Evolutionary conservation across 2,113 vertebrate species (phyloP).

Genomic region (Tor tambroides): DNA sequence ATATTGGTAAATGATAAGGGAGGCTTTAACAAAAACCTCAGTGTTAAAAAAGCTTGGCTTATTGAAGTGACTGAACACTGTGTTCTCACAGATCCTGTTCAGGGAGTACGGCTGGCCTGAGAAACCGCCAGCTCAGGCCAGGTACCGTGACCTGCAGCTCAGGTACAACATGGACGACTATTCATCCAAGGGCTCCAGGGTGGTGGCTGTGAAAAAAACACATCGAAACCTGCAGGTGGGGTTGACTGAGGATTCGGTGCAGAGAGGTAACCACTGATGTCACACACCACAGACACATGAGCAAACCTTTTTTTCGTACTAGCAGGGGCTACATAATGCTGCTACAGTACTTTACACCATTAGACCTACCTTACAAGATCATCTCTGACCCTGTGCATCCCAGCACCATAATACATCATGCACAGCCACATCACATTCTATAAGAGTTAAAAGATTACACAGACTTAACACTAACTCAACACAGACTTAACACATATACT

Average conservation of each 20-base stretch:
- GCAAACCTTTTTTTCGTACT: not conserved
- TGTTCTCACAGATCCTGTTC: conserved; percentile 76
- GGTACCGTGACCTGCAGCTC: conserved; percentile 79
- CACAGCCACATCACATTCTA: not conserved
- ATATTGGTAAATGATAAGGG: conserved; percentile 74
- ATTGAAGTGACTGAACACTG: not conserved
- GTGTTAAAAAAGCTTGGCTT: not conserved
- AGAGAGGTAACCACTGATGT: conserved; percentile 65
- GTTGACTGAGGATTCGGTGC: conserved; percentile 60
- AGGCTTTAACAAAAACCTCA: not conserved
- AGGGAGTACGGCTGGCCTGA: conserved; percentile 77
- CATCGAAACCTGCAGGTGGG: conserved; percentile 73
- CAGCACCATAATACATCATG: not conserved
- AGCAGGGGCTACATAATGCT: not conserved
- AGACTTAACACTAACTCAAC: not conserved
- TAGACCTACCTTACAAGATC: not conserved
- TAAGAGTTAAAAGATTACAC: not conserved
- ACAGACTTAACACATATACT: not conserved
- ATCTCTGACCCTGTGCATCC: not conserved
- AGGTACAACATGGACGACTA: conserved; percentile 81
- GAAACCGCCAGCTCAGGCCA: conserved; percentile 66
- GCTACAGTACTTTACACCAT: not conserved
- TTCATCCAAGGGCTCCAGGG: conserved; percentile 73
- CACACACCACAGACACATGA: not conserved
- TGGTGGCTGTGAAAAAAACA: conserved; percentile 69